These are phyloP conservation scores for Drosophila nasuta DNA, from an alignment of 1,140 invertebrate species.

Conservation along the genomic window DNA sequence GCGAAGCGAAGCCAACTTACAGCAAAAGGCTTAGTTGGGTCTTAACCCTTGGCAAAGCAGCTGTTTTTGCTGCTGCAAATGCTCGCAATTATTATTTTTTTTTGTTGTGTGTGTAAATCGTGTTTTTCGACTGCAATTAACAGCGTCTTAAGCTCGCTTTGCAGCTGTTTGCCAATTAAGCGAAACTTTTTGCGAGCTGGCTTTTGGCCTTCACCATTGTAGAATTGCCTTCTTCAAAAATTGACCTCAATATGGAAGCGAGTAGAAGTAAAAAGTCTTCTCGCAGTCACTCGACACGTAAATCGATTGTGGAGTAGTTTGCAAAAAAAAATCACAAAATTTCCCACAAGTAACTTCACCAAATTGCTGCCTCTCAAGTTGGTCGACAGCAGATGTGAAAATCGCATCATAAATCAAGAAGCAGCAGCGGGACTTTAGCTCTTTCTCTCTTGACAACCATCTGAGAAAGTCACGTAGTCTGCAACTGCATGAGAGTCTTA, in stretches of 20 bases:
- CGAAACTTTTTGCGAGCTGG: not conserved
- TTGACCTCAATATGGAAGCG: slow-evolving; percentile 5
- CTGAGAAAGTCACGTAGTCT: slow-evolving; percentile 25
- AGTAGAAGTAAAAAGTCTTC: no score
- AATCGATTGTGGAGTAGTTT: not conserved
- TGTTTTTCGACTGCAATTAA: slow-evolving; percentile 55
- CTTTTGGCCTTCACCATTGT: not conserved
- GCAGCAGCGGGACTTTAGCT: not conserved
- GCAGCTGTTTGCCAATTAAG: slow-evolving; percentile 19
- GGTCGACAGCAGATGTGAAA: slow-evolving; percentile 22
- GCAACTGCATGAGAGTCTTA: not conserved
- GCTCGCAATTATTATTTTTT: slow-evolving; percentile 53
- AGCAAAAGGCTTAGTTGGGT: slow-evolving; percentile 13
- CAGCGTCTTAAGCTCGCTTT: slow-evolving; percentile 18
- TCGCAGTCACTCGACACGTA: slow-evolving; percentile 18
- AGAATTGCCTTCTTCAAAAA: slow-evolving; percentile 8
- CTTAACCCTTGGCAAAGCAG: slow-evolving; percentile 27
- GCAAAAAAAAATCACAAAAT: not conserved
- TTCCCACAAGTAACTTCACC: not conserved
- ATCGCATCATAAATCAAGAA: slow-evolving; percentile 52
- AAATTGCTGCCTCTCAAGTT: not conserved
- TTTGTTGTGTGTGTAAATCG: not conserved
- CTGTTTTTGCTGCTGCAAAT: slow-evolving; percentile 22
- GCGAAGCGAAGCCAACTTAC: slow-evolving; percentile 1
- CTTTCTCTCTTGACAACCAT: not conserved